Conservation (phyloP, 2,888 invertebrate species). For the Apamea monoglypha region DNA sequence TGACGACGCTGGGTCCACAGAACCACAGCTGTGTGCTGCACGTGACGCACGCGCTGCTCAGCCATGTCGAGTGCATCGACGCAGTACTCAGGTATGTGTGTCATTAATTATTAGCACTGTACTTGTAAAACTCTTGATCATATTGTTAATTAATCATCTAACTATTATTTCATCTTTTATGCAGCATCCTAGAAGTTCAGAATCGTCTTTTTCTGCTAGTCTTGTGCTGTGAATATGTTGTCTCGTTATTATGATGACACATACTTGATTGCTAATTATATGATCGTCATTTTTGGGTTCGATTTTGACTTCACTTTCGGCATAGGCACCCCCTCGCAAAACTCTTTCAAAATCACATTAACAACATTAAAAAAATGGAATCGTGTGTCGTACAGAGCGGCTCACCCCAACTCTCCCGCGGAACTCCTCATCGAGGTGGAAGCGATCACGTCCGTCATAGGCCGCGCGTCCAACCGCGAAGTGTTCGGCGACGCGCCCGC, state of each 20-base stretch:
- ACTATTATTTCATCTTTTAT: too few species aligned
- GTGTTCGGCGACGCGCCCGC: conserved; percentile 78
- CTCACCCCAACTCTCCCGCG: conserved; percentile 91
- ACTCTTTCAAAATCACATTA: not conserved
- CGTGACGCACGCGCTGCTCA: conserved; percentile 94
- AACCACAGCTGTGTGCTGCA: conserved; percentile 96
- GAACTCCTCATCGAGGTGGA: conserved; percentile 94
- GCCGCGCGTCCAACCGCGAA: conserved; percentile 91
- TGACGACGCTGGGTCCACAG: conserved; percentile 95
- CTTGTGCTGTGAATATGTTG: not conserved
- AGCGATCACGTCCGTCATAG: conserved; percentile 93
- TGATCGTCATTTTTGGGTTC: not conserved
- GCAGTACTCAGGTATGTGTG: conserved; percentile 91
- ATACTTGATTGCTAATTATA: not conserved
- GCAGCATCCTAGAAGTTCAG: too few species aligned
- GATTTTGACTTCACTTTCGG: not conserved
- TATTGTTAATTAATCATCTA: too few species aligned
- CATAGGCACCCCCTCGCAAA: too few species aligned
- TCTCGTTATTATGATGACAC: not conserved
- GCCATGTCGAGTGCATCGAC: conserved; percentile 95
- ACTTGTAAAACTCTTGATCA: not conserved
- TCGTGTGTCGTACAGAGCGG: conserved; percentile 73
- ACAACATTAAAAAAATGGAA: too few species aligned
- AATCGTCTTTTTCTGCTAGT: not conserved
- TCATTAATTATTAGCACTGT: not conserved